Percentiles rank a stretch among this genome's conserved stretches.
Conservation (phyloP, 23 tunicate species). For the Ascidia mentula region DNA sequence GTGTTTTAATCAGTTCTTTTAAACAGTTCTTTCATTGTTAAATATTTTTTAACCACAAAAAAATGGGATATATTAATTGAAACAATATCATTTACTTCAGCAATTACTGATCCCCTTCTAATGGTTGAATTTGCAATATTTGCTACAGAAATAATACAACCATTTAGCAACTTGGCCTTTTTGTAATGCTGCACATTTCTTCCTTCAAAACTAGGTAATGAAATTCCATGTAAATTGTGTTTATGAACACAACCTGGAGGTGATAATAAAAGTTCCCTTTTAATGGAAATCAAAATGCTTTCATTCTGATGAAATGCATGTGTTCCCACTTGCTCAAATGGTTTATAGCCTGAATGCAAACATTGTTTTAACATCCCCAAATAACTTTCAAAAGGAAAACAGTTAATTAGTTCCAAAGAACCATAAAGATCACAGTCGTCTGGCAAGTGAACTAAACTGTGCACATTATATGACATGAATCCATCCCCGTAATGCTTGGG, state of each 20-base stretch:
- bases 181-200: not conserved
- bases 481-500: not conserved
- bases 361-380: constrained; percentile 5
- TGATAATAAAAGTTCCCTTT: not conserved
- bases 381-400: not conserved
- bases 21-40: not conserved
- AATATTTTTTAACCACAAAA: not conserved
- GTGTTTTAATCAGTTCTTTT: constrained; percentile 6
- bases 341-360: not conserved
- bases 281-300: not conserved
- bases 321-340: not conserved
- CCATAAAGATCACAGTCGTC: not conserved
- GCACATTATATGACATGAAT: constrained; percentile 1
- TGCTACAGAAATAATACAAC: not conserved
- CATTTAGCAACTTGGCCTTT: not conserved
- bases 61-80: not conserved
- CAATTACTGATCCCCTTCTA: not conserved
- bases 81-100: constrained; percentile 3
- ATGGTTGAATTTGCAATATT: constrained; percentile 4
- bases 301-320: not conserved
- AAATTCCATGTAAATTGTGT: not conserved
- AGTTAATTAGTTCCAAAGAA: not conserved
- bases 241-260: constrained; percentile 6
- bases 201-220: not conserved
- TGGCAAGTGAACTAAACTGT: constrained; percentile 1